Base-by-base conservation (phyloP, 2,797 vertebrate species). In the Synanceia verrucosa region DNA sequence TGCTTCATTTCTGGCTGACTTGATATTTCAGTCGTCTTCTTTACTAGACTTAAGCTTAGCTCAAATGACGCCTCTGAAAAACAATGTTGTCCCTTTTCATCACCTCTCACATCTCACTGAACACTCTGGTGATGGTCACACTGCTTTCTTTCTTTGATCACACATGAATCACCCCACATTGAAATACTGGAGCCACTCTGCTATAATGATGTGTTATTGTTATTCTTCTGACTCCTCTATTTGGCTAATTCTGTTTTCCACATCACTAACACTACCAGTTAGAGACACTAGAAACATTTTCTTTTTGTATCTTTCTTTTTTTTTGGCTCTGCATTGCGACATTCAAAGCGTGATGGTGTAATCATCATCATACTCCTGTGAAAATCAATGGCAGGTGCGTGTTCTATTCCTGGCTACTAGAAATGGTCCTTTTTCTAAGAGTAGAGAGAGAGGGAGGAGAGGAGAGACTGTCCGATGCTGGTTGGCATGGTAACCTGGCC, bases 401-500 rank as follows among this genome's bases (percentile, higher is more conserved):
- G 89, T 93, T 93, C 92, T 93, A 91, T 93, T 94, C 89, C 91
- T 85, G 90, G 91, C 72, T 83, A 90, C 88, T 86, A 90, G 81
- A 92, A 92, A 94, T 91, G 87, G 85, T 78, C 88, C 78, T 87
- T 86, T 39, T 83, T 88, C 81, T 82, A 85, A 84, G 84, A 88
- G 86, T 78, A 77, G 77, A 83, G 83, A 72, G 70, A 41, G 34
- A 46, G 34, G 21, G 53, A 65, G 28, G 65, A 73, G 79, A 82
- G 84, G 76, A 84, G 86, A 88, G 87, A 88, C 84, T 92, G 93
- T 89, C 91, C 89, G 68, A 91, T 89, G 89, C 84, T 88, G 91
- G 94, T 95, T 94, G 93, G 92, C 92, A 94, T 95, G 92, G 93
- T 91, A 95, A 94, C 93, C 85, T 93, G 93, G 91, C 91, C 92